A percentile compares a stretch with the other conserved stretches of the same genome.
phyloP scores from a whole-genome alignment of 1,140 invertebrate species.

The Brachionus rubens region DNA sequence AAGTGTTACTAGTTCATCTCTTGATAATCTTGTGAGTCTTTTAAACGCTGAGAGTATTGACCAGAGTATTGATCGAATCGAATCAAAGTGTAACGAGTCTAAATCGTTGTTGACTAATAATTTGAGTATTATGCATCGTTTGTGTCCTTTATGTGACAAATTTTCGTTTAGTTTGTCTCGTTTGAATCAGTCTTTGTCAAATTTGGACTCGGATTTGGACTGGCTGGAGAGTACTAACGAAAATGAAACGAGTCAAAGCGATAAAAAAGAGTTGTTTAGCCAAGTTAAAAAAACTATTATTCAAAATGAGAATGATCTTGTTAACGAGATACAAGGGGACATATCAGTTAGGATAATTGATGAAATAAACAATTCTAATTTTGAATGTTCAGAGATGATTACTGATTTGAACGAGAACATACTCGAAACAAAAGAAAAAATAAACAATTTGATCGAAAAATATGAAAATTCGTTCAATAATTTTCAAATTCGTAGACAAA shows the following conservation, averaged over 20 bases:
- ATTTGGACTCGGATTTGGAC: background rate
- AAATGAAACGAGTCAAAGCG: background rate
- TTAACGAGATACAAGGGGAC: background rate
- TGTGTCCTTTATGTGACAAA: conserved; percentile 7
- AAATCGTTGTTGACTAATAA: background rate
- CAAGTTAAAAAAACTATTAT: background rate
- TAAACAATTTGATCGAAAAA: background rate
- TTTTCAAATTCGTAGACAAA: background rate
- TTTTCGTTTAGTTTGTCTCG: background rate
- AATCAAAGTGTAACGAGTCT: background rate
- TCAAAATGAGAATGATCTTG: background rate
- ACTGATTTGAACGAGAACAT: background rate
- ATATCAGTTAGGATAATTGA: background rate
- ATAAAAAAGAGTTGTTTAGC: background rate
- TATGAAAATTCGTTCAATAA: background rate
- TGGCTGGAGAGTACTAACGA: background rate
- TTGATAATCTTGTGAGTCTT: background rate
- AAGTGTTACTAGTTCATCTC: background rate
- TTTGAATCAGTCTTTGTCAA: conserved; percentile 5
- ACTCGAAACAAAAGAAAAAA: background rate
- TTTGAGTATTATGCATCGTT: conserved; percentile 10
- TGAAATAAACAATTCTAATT: background rate
- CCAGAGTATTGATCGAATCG: background rate
- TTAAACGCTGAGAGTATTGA: background rate
- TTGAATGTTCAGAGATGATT: background rate